Evolutionary conservation across 2,888 invertebrate genomes (phyloP).

Genomic region (Rhynchonema sp.): DNA sequence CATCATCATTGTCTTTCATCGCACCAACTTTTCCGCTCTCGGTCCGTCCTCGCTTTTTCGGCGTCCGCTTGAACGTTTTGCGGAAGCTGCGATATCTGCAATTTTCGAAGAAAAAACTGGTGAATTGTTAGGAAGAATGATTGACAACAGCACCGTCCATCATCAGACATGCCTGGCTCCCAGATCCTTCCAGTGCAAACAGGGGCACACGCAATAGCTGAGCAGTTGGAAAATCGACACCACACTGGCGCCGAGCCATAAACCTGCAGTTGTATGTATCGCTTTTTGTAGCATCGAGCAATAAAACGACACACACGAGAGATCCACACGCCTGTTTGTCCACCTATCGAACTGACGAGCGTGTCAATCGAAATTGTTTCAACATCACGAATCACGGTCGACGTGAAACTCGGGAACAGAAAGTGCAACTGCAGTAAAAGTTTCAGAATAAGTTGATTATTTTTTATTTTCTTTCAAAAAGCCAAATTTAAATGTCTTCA

Average conservation of each 20-base stretch:
- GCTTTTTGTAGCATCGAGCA: background rate
- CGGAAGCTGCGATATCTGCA: too few relatives aligned
- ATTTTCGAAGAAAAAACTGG: too few relatives aligned
- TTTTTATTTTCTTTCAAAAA: too few relatives aligned
- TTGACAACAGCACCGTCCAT: too few relatives aligned
- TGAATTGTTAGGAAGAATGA: too few relatives aligned
- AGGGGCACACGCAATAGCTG: constrained; percentile 6
- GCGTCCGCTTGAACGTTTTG: too few relatives aligned
- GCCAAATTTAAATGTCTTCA: too few relatives aligned
- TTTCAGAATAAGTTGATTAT: too few relatives aligned
- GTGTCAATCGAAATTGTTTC: constrained; percentile 5
- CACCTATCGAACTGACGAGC: constrained; percentile 7
- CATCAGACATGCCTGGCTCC: background rate
- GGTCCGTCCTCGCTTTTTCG: too few relatives aligned
- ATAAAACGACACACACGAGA: background rate
- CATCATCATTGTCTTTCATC: too few relatives aligned
- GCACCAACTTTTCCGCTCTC: too few relatives aligned
- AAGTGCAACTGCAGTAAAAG: constrained; percentile 3
- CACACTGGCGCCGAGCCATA: constrained; percentile 7
- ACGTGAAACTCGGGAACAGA: constrained; percentile 2
- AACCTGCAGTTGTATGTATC: background rate
- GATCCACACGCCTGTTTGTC: constrained; percentile 2
- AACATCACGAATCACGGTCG: background rate
- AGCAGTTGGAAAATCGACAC: constrained; percentile 5
- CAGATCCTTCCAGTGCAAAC: constrained; percentile 4